These are phyloP conservation scores for Merodon equestris DNA, from an alignment of 2,888 invertebrate genomes.

Conservation along the genomic window DNA sequence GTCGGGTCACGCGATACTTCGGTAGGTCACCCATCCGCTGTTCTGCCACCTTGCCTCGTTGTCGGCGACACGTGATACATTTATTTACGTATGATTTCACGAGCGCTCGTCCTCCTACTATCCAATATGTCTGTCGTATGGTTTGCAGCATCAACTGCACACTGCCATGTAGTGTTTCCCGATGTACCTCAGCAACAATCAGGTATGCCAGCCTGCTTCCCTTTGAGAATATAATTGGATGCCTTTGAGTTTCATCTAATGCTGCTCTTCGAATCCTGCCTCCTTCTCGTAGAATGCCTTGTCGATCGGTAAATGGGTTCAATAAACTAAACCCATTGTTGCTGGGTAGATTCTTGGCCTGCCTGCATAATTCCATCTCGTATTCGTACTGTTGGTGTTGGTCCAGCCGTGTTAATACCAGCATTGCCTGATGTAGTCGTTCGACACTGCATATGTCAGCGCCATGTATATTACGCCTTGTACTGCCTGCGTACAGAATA, in stretches of 20 bases:
- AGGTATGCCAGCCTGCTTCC: conserved; percentile 11
- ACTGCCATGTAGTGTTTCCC: conserved; percentile 8
- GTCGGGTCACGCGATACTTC: conserved; percentile 26
- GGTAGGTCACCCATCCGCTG: conserved; percentile 30
- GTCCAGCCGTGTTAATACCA: conserved; percentile 5
- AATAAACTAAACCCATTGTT: conserved; percentile 14
- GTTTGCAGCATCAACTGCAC: conserved; percentile 14
- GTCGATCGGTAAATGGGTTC: conserved; percentile 22
- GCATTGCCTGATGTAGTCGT: conserved; percentile 10
- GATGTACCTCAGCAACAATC: conserved; percentile 11
- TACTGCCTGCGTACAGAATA: conserved; percentile 7
- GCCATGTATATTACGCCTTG: neutral
- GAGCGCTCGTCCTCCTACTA: conserved; percentile 25
- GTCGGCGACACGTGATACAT: conserved; percentile 29
- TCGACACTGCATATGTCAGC: conserved; percentile 4
- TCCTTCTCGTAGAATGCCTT: conserved; percentile 24
- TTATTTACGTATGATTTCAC: conserved; percentile 25
- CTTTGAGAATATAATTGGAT: conserved; percentile 25
- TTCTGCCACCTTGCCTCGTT: conserved; percentile 9
- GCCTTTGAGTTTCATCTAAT: conserved; percentile 18
- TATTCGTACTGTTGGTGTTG: conserved; percentile 22
- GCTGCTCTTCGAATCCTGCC: conserved; percentile 31
- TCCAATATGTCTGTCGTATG: conserved; percentile 17
- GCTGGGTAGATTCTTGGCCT: conserved; percentile 17
- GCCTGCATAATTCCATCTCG: conserved; percentile 13